Percentiles rank a stretch among this genome's conserved stretches.
These are phyloP conservation scores for Chironomus tepperi DNA, from an alignment of 1,140 invertebrate species.

Conservation along the genomic window DNA sequence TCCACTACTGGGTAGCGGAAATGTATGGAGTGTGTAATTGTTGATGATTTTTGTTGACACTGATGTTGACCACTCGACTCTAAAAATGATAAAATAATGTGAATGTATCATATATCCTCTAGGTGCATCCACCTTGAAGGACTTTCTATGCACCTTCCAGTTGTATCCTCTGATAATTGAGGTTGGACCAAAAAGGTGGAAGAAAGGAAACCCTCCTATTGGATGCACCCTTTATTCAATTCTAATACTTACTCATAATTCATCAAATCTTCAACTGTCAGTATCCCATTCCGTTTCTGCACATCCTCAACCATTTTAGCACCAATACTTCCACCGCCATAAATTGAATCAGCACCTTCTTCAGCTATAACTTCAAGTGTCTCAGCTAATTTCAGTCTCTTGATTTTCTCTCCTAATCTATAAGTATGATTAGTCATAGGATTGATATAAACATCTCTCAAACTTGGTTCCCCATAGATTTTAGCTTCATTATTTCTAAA, in stretches of 20 bases:
- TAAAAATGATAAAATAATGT: conserved; percentile 31
- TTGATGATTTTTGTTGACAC: conserved; percentile 42
- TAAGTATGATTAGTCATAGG: conserved; percentile 51
- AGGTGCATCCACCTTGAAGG: too few species aligned
- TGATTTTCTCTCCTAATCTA: conserved; percentile 59
- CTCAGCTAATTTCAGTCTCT: conserved; percentile 56
- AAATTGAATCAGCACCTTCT: conserved; percentile 52
- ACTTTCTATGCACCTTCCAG: too few species aligned
- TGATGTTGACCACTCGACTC: conserved; percentile 51
- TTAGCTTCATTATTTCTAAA: conserved; percentile 45
- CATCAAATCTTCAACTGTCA: conserved; percentile 47
- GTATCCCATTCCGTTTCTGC: conserved; percentile 45
- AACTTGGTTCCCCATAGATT: conserved; percentile 53
- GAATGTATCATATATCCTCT: too few species aligned
- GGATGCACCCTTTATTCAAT: too few species aligned
- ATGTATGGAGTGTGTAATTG: conserved; percentile 45
- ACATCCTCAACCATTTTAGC: conserved; percentile 53
- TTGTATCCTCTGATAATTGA: too few species aligned
- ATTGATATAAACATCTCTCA: conserved; percentile 57
- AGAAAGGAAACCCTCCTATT: too few species aligned
- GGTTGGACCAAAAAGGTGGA: too few species aligned
- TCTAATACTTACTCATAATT: conserved; percentile 28
- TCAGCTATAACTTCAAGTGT: conserved; percentile 63
- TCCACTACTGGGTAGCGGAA: conserved; percentile 22
- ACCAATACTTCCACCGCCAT: conserved; percentile 58